These are phyloP conservation scores for Myrmecobius fasciatus DNA, from an alignment of 2,113 vertebrate genomes.

Conservation along the genomic window DNA sequence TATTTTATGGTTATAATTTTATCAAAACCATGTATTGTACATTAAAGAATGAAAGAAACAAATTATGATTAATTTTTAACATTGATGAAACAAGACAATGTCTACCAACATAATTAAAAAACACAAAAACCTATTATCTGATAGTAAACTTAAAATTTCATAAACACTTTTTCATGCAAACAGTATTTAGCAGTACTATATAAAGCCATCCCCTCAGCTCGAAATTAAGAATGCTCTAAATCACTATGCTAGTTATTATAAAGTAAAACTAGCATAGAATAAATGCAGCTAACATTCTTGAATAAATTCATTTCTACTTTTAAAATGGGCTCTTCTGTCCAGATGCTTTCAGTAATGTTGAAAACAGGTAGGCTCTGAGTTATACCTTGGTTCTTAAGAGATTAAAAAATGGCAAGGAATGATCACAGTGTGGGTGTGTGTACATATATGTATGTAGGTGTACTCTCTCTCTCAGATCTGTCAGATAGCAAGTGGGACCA, in stretches of 20 bases:
- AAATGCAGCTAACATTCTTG: not conserved
- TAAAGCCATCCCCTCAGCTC: slow-evolving; percentile 53
- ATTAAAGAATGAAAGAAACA: slow-evolving; percentile 2
- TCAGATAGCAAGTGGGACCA: not conserved
- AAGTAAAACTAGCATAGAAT: slow-evolving; percentile 2
- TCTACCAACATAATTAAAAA: not conserved
- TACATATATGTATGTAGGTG: too few relatives aligned
- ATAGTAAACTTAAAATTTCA: slow-evolving; percentile 57
- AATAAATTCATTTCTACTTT: not conserved
- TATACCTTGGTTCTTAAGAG: not conserved
- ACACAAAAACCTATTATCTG: not conserved
- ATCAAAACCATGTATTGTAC: slow-evolving; percentile 1
- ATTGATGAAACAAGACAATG: slow-evolving; percentile 19
- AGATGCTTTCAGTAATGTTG: not conserved
- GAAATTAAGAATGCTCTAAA: slow-evolving; percentile 35
- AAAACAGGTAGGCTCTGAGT: not conserved
- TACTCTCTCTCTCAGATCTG: not conserved
- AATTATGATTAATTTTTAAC: slow-evolving; percentile 7
- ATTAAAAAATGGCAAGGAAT: not conserved
- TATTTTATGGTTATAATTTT: slow-evolving; percentile 7
- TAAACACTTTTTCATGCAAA: slow-evolving; percentile 65
- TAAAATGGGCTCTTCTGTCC: not conserved
- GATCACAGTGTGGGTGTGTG: not conserved
- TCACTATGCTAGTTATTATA: slow-evolving; percentile 49
- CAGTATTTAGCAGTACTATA: slow-evolving; percentile 34